These are phyloP conservation scores for Hymenopus coronatus DNA, from an alignment of 2,888 invertebrate genomes.

Conservation along the genomic window DNA sequence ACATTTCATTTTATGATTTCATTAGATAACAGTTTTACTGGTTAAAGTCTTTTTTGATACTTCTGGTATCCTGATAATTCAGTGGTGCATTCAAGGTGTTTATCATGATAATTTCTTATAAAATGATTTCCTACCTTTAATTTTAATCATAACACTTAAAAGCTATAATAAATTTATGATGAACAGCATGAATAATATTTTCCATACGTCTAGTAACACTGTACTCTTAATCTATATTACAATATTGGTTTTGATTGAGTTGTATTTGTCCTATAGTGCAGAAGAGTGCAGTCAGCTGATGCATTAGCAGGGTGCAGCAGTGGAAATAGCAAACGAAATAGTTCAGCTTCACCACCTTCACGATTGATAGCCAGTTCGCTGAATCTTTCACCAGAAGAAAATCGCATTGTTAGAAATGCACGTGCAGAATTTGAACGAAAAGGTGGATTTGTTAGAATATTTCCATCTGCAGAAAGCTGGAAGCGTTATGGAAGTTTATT, in stretches of 20 bases:
- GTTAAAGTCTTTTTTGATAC: no score
- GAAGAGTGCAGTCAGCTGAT: constrained; percentile 73
- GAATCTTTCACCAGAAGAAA: constrained; percentile 69
- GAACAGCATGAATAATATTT: background rate
- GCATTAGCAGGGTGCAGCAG: constrained; percentile 49
- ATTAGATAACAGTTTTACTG: no score
- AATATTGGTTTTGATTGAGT: background rate
- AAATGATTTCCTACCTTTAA: no score
- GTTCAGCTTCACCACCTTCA: constrained; percentile 4
- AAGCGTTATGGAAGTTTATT: constrained; percentile 74
- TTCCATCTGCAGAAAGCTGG: constrained; percentile 88
- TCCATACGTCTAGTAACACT: background rate
- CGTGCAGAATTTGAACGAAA: constrained; percentile 76
- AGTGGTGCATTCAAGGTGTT: no score
- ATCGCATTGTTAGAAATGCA: constrained; percentile 69
- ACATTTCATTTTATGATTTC: no score
- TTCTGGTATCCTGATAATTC: no score
- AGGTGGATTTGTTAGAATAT: constrained; percentile 87
- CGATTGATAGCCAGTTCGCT: constrained; percentile 42
- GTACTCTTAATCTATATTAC: background rate
- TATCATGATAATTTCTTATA: no score
- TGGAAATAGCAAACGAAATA: constrained; percentile 38
- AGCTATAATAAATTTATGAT: no score
- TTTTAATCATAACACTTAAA: no score
- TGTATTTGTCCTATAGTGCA: constrained; percentile 51